Percentiles rank a stretch among this genome's conserved stretches.
Conservation (phyloP, 2,797 vertebrate genomes). For the Thripadectes ignobilis region DNA sequence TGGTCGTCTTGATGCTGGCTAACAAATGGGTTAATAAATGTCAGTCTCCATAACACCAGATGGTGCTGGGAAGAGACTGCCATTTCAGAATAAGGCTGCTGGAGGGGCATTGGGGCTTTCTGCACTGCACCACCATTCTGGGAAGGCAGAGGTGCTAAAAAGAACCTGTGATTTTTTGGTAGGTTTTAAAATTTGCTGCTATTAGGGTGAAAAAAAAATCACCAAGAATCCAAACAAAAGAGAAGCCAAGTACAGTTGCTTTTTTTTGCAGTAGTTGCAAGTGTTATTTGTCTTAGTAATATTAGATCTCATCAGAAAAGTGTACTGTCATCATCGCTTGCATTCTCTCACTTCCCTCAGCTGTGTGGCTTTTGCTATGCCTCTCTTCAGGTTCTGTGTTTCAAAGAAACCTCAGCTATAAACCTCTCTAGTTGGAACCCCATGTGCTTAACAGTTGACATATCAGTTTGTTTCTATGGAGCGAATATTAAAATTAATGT, state of each 20-base stretch:
- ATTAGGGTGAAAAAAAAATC: not conserved
- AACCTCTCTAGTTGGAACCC: not conserved
- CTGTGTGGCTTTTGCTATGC: not conserved
- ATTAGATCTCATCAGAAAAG: not conserved
- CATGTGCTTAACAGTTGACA: not conserved
- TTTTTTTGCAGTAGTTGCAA: not conserved
- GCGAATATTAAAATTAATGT: not conserved
- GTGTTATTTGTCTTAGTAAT: not conserved
- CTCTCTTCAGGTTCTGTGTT: not conserved
- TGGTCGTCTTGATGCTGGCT: not conserved
- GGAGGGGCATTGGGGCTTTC: not conserved
- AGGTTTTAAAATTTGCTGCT: not conserved
- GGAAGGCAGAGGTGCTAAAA: not conserved
- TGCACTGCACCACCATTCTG: not conserved
- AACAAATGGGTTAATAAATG: not conserved
- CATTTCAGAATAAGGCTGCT: not conserved
- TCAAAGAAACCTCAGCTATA: not conserved
- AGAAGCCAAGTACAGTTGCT: not conserved
- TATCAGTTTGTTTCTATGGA: not conserved
- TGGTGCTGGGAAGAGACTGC: not conserved
- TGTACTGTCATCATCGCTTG: not conserved
- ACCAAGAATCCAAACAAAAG: not conserved
- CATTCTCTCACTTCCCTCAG: not conserved
- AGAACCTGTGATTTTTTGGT: not conserved
- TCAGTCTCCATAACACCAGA: not conserved